Conservation (phyloP, 2,888 invertebrate genomes). For the Eutolmus rufibarbis region DNA sequence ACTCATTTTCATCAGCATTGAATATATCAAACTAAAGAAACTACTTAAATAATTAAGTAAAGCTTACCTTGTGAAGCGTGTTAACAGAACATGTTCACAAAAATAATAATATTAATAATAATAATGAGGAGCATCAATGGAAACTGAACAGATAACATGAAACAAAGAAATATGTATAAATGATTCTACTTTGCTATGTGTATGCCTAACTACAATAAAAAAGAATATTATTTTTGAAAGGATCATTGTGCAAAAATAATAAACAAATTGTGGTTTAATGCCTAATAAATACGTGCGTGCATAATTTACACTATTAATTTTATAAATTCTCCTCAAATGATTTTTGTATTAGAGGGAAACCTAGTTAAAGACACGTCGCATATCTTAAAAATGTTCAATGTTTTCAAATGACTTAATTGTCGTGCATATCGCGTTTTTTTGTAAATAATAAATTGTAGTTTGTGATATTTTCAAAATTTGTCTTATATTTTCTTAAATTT, state of each 20-base stretch:
- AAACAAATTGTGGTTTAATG: neutral
- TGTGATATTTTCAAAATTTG: neutral
- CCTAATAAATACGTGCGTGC: neutral
- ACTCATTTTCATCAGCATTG: neutral
- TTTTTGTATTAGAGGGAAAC: neutral
- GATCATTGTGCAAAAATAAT: no score
- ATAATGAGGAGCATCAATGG: neutral
- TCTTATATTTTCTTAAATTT: neutral
- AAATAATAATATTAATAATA: neutral
- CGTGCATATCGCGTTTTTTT: neutral
- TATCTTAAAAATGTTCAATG: neutral
- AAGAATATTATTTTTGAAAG: no score
- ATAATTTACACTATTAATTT: neutral
- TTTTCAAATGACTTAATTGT: neutral
- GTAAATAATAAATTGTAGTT: no score
- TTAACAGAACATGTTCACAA: neutral
- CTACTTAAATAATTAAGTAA: neutral
- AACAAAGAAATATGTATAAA: neutral
- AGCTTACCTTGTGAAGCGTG: neutral
- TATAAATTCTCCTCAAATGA: neutral
- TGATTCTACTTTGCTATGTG: neutral
- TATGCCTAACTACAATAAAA: neutral
- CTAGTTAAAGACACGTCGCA: no score
- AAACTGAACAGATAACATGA: neutral
- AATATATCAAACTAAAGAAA: neutral